phyloP scores from a whole-genome alignment of 2,888 invertebrate species.

The Scaptodrosophila latifasciaeformis region DNA sequence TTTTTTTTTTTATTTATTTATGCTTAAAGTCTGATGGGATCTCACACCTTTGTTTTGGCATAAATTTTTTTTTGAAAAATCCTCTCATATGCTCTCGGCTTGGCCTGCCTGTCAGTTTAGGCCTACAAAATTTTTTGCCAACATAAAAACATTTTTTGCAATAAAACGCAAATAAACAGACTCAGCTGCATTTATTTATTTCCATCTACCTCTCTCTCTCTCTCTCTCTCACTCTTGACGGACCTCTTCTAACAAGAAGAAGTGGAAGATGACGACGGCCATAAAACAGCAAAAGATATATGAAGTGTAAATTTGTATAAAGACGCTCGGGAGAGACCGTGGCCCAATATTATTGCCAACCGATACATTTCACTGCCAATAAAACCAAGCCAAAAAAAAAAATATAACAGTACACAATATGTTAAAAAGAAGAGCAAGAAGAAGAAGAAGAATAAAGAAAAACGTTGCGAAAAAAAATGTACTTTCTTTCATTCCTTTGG shows the following conservation, averaged over 20 bases:
- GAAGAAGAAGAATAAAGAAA: constrained; percentile 29
- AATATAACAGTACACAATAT: too few relatives aligned
- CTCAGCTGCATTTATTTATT: neutral
- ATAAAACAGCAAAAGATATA: constrained; percentile 10
- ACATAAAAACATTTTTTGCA: neutral
- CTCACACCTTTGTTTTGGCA: too few relatives aligned
- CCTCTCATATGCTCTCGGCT: neutral
- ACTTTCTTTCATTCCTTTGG: neutral
- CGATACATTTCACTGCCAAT: constrained; percentile 28
- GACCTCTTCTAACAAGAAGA: too few relatives aligned
- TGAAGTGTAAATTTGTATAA: constrained; percentile 26
- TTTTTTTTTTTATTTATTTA: neutral
- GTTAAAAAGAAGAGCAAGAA: constrained; percentile 25
- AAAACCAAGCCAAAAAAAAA: constrained; percentile 12
- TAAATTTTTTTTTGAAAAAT: too few relatives aligned
- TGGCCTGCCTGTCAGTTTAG: too few relatives aligned
- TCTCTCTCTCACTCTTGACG: too few relatives aligned
- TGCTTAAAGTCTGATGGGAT: neutral
- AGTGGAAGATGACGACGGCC: neutral
- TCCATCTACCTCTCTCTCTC: too few relatives aligned
- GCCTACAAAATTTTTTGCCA: too few relatives aligned
- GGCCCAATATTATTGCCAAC: neutral
- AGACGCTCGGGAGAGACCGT: neutral
- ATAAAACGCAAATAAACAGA: constrained; percentile 1
- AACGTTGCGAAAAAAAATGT: constrained; percentile 6